Conservation (phyloP, 2,113 vertebrate species). For the Hystrix brachyura region DNA sequence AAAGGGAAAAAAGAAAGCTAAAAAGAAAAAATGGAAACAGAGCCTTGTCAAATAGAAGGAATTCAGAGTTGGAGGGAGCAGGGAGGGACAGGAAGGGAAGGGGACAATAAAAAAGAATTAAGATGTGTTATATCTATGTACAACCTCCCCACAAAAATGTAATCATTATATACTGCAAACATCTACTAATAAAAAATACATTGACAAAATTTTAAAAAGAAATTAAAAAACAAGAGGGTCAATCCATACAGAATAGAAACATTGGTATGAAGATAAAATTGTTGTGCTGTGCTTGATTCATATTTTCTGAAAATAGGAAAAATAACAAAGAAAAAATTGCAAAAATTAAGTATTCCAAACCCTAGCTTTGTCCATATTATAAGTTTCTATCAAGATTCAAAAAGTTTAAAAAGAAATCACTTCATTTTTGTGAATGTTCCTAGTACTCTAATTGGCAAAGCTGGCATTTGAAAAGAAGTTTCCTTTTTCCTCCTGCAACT, state of each 20-base stretch:
- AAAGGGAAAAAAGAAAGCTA: background rate
- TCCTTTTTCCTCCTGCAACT: background rate
- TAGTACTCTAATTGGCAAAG: background rate
- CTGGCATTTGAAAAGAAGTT: background rate
- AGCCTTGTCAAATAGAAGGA: background rate
- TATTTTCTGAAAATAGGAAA: background rate
- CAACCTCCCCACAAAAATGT: background rate
- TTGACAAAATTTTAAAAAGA: background rate
- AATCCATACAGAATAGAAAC: background rate
- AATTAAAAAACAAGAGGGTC: background rate
- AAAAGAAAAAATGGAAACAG: background rate
- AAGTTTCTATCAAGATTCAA: background rate
- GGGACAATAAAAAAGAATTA: background rate
- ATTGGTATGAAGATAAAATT: background rate
- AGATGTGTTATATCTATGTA: background rate
- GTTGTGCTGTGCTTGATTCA: background rate
- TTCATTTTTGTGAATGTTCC: background rate
- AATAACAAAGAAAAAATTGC: background rate
- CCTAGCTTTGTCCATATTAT: background rate
- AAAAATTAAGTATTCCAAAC: constrained; percentile 31
- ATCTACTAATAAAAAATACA: background rate
- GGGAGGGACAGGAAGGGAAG: background rate
- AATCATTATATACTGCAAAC: background rate
- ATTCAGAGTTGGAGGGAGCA: background rate
- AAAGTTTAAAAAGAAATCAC: constrained; percentile 11